Conservation (phyloP, 2,888 invertebrate genomes). For the Leptopilina myrica region DNA sequence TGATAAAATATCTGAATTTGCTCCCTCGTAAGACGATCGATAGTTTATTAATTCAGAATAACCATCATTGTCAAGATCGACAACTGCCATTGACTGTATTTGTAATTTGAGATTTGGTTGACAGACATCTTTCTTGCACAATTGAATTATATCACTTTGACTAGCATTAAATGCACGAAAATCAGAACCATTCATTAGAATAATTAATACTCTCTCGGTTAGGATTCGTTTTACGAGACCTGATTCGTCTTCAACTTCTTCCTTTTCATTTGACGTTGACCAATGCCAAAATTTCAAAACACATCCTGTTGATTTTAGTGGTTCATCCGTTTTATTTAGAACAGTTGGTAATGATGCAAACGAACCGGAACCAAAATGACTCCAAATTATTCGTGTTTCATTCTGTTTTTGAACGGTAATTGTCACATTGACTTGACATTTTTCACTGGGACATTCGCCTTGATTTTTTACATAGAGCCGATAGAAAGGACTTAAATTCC, state of each 20-base stretch:
- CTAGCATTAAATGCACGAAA: conserved; percentile 88
- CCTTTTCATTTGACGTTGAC: conserved; percentile 77
- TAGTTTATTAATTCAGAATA: conserved; percentile 88
- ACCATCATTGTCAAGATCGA: conserved; percentile 86
- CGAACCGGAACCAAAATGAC: conserved; percentile 81
- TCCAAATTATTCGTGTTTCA: conserved; percentile 79
- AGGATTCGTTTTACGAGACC: conserved; percentile 72
- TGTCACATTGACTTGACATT: conserved; percentile 79
- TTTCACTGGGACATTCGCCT: conserved; percentile 83
- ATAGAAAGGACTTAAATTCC: conserved; percentile 66
- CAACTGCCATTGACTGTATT: conserved; percentile 82
- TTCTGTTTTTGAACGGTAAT: conserved; percentile 78
- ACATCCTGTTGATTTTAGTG: conserved; percentile 83
- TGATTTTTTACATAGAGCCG: conserved; percentile 83
- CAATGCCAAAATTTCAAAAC: conserved; percentile 91
- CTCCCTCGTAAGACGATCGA: conserved; percentile 67
- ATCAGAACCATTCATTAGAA: conserved; percentile 86
- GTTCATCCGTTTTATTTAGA: conserved; percentile 77
- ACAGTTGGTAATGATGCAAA: conserved; percentile 86
- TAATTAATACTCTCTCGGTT: conserved; percentile 86
- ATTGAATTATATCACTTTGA: conserved; percentile 86
- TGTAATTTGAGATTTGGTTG: conserved; percentile 87
- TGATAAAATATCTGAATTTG: conserved; percentile 59
- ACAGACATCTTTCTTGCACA: conserved; percentile 81
- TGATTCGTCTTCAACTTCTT: conserved; percentile 31